Conservation (phyloP, 2,888 invertebrate species). For the Cantharis rustica region DNA sequence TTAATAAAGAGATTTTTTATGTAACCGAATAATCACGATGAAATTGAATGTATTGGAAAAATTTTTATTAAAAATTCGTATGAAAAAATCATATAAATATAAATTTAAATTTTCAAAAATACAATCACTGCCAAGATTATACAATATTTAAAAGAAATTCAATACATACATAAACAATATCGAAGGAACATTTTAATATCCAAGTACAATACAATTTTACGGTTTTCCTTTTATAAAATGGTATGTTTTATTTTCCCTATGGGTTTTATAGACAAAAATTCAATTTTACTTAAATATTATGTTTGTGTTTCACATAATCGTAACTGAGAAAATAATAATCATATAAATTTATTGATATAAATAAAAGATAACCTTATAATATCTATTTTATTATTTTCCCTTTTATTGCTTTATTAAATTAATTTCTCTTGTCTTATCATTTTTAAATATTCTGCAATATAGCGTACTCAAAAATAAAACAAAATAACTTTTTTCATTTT, state of each 20-base stretch:
- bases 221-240: slow-evolving; percentile 21
- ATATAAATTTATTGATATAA: not conserved
- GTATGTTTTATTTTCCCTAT: slow-evolving; percentile 20
- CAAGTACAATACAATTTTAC: slow-evolving; percentile 21
- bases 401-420: too few relatives aligned
- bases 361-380: not conserved
- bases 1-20: not conserved
- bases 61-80: not conserved
- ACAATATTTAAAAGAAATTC: not conserved
- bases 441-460: too few relatives aligned
- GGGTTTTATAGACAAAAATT: slow-evolving; percentile 20
- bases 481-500: too few relatives aligned
- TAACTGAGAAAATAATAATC: not conserved
- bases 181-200: slow-evolving; percentile 18
- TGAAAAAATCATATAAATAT: not conserved
- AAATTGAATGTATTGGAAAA: not conserved
- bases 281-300: slow-evolving; percentile 19
- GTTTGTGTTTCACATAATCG: not conserved
- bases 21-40: not conserved
- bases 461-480: too few relatives aligned
- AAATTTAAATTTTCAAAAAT: not conserved
- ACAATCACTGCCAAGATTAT: not conserved
- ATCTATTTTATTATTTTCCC: too few relatives aligned
- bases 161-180: not conserved
- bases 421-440: too few relatives aligned